A percentile compares a stretch with the other conserved stretches of the same genome.
phyloP scores from a whole-genome alignment of 2,888 invertebrate genomes.

The Sesia apiformis region DNA sequence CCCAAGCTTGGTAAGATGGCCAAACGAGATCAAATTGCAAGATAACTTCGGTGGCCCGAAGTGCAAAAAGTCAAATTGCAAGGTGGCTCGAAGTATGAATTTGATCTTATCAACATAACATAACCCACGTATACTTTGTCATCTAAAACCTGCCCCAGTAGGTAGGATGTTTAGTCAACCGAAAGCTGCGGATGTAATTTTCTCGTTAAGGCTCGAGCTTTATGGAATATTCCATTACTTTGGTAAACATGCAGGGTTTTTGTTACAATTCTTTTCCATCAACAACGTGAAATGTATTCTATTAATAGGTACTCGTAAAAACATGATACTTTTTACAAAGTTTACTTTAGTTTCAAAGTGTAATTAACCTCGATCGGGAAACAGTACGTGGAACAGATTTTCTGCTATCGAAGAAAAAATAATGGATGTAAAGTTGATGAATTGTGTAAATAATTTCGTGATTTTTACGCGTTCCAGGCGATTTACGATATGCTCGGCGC shows the following conservation, averaged over 20 bases:
- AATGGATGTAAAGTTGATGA: background rate
- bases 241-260: no score
- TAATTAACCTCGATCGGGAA: background rate
- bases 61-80: no score
- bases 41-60: no score
- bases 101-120: background rate
- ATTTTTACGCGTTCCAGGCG: constrained; percentile 80
- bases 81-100: background rate
- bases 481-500: constrained; percentile 99
- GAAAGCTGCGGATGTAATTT: background rate
- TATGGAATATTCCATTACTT: background rate
- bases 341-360: background rate
- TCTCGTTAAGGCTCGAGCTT: background rate
- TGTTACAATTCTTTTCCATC: no score
- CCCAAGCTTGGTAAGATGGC: no score
- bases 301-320: no score
- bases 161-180: background rate
- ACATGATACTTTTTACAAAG: no score
- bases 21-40: no score
- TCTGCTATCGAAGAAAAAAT: background rate
- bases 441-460: background rate
- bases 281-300: no score
- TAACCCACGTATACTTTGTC: background rate
- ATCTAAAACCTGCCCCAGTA: background rate
- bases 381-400: background rate